Evolutionary conservation across 2,888 invertebrate genomes (phyloP).

Genomic region (Theodoxus fluviatilis): DNA sequence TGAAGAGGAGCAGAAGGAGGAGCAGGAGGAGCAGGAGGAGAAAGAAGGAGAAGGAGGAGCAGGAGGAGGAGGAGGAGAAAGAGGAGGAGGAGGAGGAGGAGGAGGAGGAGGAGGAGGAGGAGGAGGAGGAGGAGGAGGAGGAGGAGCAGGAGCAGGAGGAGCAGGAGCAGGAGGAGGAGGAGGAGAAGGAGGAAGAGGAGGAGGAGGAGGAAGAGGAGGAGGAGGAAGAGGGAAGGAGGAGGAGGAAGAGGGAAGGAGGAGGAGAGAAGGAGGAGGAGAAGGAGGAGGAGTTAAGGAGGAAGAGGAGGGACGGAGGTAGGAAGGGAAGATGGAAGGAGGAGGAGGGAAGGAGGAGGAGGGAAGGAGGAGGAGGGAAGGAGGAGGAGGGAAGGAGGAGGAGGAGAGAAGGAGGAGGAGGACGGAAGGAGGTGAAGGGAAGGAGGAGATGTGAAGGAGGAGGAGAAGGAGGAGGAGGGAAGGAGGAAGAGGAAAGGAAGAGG

Average conservation of each 20-base stretch:
- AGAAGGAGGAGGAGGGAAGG: neutral
- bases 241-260: constrained; percentile 17
- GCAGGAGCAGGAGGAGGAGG: neutral
- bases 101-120: neutral
- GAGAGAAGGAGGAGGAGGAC: constrained; percentile 12
- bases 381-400: constrained; percentile 2
- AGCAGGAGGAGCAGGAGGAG: neutral
- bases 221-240: neutral
- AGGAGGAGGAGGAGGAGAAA: neutral
- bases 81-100: neutral
- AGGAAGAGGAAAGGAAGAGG: too few relatives aligned
- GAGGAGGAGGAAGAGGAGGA: neutral
- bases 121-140: neutral
- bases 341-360: neutral
- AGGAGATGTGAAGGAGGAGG: neutral
- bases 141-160: neutral
- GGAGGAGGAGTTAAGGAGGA: neutral
- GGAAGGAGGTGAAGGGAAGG: constrained; percentile 6
- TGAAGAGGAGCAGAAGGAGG: neutral
- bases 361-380: constrained; percentile 8
- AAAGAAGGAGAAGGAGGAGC: constrained; percentile 5
- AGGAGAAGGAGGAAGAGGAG: neutral
- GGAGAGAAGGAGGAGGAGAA: constrained; percentile 7
- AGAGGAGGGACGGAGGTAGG: neutral
- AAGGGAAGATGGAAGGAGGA: neutral